Percentiles rank a stretch among this genome's conserved stretches.
These are phyloP conservation scores for Tamias sibiricus DNA, from an alignment of 2,113 vertebrate genomes.

Conservation along the genomic window DNA sequence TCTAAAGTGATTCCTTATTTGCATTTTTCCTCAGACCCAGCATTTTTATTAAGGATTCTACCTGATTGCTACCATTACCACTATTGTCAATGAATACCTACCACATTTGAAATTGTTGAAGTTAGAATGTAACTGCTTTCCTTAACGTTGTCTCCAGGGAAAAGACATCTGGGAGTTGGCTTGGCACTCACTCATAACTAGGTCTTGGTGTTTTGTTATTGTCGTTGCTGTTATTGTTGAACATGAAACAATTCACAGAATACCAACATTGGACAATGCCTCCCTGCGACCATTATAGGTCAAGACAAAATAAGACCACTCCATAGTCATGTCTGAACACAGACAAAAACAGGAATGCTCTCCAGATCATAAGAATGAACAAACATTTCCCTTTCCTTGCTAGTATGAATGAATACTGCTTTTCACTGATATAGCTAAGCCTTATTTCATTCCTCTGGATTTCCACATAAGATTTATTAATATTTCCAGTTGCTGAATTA, in stretches of 20 bases:
- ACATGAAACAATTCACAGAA: background rate
- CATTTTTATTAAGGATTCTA: background rate
- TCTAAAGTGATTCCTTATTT: background rate
- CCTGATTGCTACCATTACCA: background rate
- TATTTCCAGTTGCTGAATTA: background rate
- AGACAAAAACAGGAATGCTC: background rate
- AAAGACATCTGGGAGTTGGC: background rate
- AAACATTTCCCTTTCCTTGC: background rate
- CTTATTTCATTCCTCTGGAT: background rate
- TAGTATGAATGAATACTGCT: background rate
- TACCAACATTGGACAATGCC: background rate
- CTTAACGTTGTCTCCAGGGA: background rate
- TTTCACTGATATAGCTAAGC: background rate
- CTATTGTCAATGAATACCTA: background rate
- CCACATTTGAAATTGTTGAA: conserved; percentile 25
- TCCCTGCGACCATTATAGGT: background rate
- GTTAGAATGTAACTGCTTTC: background rate
- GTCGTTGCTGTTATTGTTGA: background rate
- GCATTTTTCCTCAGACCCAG: background rate
- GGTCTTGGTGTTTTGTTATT: background rate
- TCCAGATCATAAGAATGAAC: background rate
- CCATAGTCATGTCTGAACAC: background rate
- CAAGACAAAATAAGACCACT: background rate
- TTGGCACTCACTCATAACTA: background rate
- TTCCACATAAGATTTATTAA: background rate